Base-by-base conservation (phyloP, 2,113 vertebrate species). In the Ictidomys tridecemlineatus region DNA sequence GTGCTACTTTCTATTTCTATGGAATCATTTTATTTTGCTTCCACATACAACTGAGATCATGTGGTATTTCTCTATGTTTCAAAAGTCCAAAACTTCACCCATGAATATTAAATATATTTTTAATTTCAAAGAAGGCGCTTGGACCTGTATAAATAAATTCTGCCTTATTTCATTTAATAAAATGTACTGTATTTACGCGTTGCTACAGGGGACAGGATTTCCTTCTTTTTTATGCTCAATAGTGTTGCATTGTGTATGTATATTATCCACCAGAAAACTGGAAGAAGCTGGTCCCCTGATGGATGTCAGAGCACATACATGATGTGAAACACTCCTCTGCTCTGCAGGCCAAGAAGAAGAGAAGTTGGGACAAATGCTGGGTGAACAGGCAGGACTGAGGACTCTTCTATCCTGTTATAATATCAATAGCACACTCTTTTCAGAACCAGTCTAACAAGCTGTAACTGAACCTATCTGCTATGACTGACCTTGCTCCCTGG, bases 401-500 rank as follows among this genome's bases (percentile, higher is more conserved):
- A 1, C 70, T 6, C 24, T 51, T 13, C 45, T 7, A 7, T 26
- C 34, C 37, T 56, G 1, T 24, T 48, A 8, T 0, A 24, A 9
- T 4, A 4, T 14, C 1, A 61, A 3, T 2, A 42, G 8, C 32
- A 5, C 1, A 4, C 39, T 45, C 32, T 70, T 73, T 9, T 24
- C 30, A 53, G 56, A 69, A 28, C 39, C 34, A 3, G 7, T 77
- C 67, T 65, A 4, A 4, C 8, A 74, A 26, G 37, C 45, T 61
- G 14, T 51, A 26, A 45, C 42, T 39, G 89, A 85, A n/a, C 32
- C 24, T 8, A 2, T 61, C 58, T 70, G n/a, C 58, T n/a, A 1
- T 2, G 13, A 34, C 2, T 9, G 0, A 34, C 53, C 22, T 11
- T 0, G 1, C 30, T 42, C 3, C 4, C 17, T 8, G 6, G 7